Evolutionary conservation across 2,888 invertebrate genomes (phyloP), one percentile per base, ranked within the genome.

Genomic region (Phyllotreta cruciferae): DNA sequence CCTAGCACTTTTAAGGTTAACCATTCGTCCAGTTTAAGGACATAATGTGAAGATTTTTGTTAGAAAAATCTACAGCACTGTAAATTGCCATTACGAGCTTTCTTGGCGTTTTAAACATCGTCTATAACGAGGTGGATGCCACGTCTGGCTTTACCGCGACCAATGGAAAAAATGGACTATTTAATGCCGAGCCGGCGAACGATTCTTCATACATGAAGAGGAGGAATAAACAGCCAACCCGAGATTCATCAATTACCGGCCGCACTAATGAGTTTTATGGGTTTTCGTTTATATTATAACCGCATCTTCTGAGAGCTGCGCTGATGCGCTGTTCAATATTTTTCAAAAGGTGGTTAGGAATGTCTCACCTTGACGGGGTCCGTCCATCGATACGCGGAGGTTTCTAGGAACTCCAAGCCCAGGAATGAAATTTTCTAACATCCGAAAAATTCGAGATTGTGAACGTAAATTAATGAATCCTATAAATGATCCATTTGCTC

Each of bases 241-340:
- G 65, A 70, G 71, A 67, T 73, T 74, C 75, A 75, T 75, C 75
- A 75, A 75, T 75, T 75, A 75, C 72, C 70, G 70, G 71, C 64
- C 71, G 62, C 71, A 70, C 75, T 76, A 76, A 76, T 76, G 76
- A 76, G 76, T 75, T 76, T 76, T 75, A 75, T 74, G 74, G 74
- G 71, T 73, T 75, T 74, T 75, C 73, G 74, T 74, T 75, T 73
- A 74, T 75, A 74, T 57, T 67, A 64, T 66, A 64, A 66, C 60
- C 60, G 57, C 67, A 63, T 64, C 62, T 44, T 44, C 44, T n/a
- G 2, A 1, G 10, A 44, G 44, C 55, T 34, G 50, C 49, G 49
- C 54, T 52, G 53, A n/a, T n/a, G n/a, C n/a, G n/a, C n/a, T n/a
- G 24, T 24, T 24, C 24, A 4, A 41, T n/a, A n/a, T 10, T 41